Percentiles rank a stretch among this genome's conserved stretches.
Evolutionary conservation across 2,113 vertebrate genomes (phyloP).

Genomic region (Aythya baeri): DNA sequence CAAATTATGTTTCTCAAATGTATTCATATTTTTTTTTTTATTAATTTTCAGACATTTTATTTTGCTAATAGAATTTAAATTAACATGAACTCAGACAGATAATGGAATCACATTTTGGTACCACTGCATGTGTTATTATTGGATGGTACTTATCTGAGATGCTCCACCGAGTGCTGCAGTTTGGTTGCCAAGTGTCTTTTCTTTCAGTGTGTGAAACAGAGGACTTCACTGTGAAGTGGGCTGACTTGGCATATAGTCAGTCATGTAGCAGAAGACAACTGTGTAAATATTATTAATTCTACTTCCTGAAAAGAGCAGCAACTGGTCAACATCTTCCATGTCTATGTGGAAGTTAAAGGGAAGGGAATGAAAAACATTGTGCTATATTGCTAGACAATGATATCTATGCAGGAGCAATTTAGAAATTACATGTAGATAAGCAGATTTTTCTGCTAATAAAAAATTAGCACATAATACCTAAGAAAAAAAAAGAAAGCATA

Average conservation of each 20-base stretch:
- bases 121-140: not conserved
- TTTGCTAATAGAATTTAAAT: not conserved
- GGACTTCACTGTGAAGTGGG: not conserved
- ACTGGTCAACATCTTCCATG: not conserved
- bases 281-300: not conserved
- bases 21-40: not conserved
- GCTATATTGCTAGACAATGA: not conserved
- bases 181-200: not conserved
- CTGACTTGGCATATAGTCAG: not conserved
- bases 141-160: not conserved
- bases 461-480: not conserved
- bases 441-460: not conserved
- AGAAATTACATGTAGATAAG: not conserved
- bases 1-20: not conserved
- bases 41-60: not conserved
- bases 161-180: not conserved
- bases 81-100: not conserved
- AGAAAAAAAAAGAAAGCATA: not conserved
- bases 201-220: not conserved
- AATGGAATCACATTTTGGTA: not conserved
- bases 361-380: not conserved
- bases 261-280: not conserved
- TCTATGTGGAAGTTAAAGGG: not conserved
- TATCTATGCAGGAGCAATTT: not conserved
- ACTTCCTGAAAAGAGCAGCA: not conserved